phyloP scores from a whole-genome alignment of 2,888 invertebrate species.

The Cataglyphis albicans region DNA sequence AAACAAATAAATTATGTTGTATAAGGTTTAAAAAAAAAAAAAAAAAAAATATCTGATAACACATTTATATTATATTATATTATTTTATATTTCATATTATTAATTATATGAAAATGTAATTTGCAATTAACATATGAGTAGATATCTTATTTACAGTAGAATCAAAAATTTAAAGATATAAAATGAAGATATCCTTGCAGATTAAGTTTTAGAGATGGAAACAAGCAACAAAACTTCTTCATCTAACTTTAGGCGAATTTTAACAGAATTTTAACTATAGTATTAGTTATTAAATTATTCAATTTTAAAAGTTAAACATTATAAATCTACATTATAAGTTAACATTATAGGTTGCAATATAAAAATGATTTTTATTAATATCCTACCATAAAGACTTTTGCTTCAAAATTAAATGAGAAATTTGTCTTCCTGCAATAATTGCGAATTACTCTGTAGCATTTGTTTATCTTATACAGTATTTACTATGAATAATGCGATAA shows the following conservation, averaged over 20 bases:
- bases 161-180: background rate
- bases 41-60: too few relatives aligned
- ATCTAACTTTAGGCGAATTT: background rate
- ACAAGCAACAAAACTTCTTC: slow-evolving; percentile 14
- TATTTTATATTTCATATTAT: background rate
- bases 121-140: background rate
- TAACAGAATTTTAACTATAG: background rate
- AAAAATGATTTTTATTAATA: background rate
- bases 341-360: background rate
- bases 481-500: slow-evolving; percentile 19
- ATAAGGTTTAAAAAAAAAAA: background rate
- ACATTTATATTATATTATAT: background rate
- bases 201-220: slow-evolving; percentile 5
- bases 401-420: background rate
- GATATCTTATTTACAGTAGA: background rate
- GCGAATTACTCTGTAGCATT: background rate
- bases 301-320: slow-evolving; percentile 1
- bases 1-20: too few relatives aligned
- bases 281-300: background rate
- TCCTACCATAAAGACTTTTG: background rate
- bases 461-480: background rate
- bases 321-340: background rate
- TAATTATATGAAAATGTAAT: slow-evolving; percentile 8
- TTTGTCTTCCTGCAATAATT: slow-evolving; percentile 9
- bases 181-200: background rate